A percentile compares a stretch with the other conserved stretches of the same genome.
Evolutionary conservation across 2,888 invertebrate genomes (phyloP).

Genomic region (Eudiplozoon nipponicum): DNA sequence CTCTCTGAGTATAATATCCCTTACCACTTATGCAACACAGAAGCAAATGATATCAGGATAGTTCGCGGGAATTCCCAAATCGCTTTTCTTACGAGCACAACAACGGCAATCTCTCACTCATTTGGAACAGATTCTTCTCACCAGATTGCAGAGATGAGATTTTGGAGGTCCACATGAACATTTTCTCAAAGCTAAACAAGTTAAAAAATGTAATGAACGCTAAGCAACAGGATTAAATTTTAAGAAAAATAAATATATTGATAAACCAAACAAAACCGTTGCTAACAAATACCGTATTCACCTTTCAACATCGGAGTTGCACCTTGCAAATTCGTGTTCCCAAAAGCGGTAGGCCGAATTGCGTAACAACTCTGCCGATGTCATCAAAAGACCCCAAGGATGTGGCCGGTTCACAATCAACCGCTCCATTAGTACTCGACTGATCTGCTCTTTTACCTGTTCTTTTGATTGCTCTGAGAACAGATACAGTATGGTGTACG

Average conservation of each 20-base stretch:
- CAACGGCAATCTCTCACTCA: no score
- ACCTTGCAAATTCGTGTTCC: constrained; percentile 93
- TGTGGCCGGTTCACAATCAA: constrained; percentile 89
- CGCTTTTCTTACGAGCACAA: no score
- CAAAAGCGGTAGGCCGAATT: constrained; percentile 93
- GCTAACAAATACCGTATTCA: constrained; percentile 34
- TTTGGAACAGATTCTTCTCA: no score
- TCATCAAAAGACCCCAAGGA: constrained; percentile 90
- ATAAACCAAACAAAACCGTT: no score
- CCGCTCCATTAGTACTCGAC: constrained; percentile 65
- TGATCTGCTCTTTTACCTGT: constrained; percentile 88
- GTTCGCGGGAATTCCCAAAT: no score
- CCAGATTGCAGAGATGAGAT: no score
- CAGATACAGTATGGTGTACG: constrained; percentile 69
- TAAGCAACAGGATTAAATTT: constrained; percentile 14
- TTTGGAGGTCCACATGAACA: no score
- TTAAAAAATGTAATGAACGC: constrained; percentile 21
- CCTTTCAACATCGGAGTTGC: constrained; percentile 97
- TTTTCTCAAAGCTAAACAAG: no score
- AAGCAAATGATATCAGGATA: no score
- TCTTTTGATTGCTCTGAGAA: constrained; percentile 87
- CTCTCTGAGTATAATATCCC: no score
- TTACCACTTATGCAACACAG: no score
- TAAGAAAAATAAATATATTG: background rate
- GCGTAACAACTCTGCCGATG: constrained; percentile 90